Evolutionary conservation across 2,797 vertebrate genomes (phyloP).

Genomic region (Serranus cabrilla): DNA sequence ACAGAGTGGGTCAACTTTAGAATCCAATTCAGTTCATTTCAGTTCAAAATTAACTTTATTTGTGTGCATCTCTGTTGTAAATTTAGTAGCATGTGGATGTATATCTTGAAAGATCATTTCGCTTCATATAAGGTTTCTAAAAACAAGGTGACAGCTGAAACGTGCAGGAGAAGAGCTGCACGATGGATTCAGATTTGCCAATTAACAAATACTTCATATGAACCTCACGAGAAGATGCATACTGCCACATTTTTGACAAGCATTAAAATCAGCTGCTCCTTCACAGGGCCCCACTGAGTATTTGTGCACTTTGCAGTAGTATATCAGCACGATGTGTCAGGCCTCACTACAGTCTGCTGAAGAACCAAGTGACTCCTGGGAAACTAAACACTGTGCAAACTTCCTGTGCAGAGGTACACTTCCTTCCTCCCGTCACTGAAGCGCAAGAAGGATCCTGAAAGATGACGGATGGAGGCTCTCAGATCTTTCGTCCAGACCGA

Average conservation of each 20-base stretch:
- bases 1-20: no score
- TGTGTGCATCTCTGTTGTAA: no score
- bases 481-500: constrained; percentile 60
- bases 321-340: constrained; percentile 64
- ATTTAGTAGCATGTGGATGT: no score
- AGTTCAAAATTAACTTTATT: no score
- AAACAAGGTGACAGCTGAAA: no score
- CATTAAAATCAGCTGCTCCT: constrained; percentile 1
- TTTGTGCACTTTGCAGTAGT: constrained; percentile 53
- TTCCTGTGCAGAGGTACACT: constrained; percentile 69
- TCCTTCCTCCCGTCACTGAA: constrained; percentile 65
- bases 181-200: neutral
- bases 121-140: no score
- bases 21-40: no score
- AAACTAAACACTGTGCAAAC: constrained; percentile 57
- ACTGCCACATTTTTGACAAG: constrained; percentile 8
- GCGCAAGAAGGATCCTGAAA: constrained; percentile 62
- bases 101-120: no score
- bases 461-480: constrained; percentile 64
- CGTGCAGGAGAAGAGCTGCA: no score
- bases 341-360: constrained; percentile 54
- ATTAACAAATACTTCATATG: neutral
- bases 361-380: constrained; percentile 62
- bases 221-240: constrained; percentile 1
- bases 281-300: constrained; percentile 11